phyloP scores from a whole-genome alignment of 2,113 vertebrate genomes.

The Cromileptes altivelis region DNA sequence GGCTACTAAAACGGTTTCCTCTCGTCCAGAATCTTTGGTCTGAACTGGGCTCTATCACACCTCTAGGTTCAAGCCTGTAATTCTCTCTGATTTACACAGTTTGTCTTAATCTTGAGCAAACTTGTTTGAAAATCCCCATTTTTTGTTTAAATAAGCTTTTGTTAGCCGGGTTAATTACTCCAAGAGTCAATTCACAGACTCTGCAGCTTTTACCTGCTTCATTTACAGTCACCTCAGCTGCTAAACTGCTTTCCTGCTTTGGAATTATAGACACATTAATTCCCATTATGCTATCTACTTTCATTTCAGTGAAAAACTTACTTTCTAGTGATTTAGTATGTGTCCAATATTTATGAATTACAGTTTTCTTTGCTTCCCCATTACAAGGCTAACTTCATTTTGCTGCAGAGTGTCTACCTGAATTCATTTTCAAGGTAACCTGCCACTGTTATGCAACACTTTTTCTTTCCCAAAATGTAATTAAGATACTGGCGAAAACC shows the following conservation, averaged over 20 bases:
- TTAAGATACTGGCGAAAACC: neutral
- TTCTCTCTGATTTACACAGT: neutral
- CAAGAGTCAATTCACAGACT: too few relatives aligned
- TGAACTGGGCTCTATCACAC: too few relatives aligned
- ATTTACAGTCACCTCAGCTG: too few relatives aligned
- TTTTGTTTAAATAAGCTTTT: neutral
- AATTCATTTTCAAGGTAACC: neutral
- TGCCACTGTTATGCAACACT: neutral
- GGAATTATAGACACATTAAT: neutral
- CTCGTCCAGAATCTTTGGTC: too few relatives aligned
- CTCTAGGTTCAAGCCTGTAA: neutral
- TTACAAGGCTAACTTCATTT: neutral
- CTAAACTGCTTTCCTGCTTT: constrained; percentile 5
- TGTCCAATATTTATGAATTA: neutral
- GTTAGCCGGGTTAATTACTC: neutral
- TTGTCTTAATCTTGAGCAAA: neutral
- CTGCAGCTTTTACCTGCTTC: too few relatives aligned
- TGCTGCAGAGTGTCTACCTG: neutral
- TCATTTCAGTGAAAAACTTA: neutral
- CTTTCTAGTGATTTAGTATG: neutral
- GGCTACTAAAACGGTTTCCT: too few relatives aligned
- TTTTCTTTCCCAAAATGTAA: neutral
- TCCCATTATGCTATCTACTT: constrained; percentile 7
- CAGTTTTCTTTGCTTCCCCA: neutral
- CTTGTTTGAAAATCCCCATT: neutral